These are phyloP conservation scores for Pandemis corylana DNA, from an alignment of 2,888 invertebrate species.

Conservation along the genomic window DNA sequence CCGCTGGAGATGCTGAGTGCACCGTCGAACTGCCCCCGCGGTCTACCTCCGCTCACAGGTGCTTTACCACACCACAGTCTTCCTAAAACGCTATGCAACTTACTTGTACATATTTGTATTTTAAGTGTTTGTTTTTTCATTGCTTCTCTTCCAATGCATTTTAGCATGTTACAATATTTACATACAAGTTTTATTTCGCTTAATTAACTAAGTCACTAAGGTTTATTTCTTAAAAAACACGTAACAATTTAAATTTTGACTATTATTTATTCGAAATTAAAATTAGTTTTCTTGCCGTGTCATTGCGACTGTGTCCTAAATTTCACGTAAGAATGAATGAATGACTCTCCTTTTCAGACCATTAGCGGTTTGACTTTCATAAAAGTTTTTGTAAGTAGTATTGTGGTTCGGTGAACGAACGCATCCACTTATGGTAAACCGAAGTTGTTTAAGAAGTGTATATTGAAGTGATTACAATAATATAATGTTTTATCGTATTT, in stretches of 20 bases:
- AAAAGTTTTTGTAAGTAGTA: slow-evolving; percentile 5
- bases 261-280: background rate
- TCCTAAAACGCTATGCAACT: background rate
- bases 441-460: background rate
- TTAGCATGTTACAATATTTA: too few relatives aligned
- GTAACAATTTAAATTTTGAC: background rate
- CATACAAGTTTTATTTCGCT: too few relatives aligned
- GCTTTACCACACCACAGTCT: slow-evolving; percentile 36
- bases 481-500: background rate
- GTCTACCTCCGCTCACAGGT: slow-evolving; percentile 74
- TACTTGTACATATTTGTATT: background rate
- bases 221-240: background rate
- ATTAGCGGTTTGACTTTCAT: slow-evolving; percentile 21
- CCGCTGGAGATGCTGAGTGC: slow-evolving; percentile 73
- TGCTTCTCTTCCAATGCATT: too few relatives aligned
- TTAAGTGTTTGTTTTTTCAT: background rate
- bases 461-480: background rate
- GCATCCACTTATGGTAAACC: slow-evolving; percentile 1
- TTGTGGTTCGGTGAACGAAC: slow-evolving; percentile 13
- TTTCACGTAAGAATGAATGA: slow-evolving; percentile 11
- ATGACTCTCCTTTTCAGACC: slow-evolving; percentile 4
- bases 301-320: slow-evolving; percentile 13
- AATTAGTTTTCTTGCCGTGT: background rate
- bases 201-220: too few relatives aligned
- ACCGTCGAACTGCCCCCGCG: slow-evolving; percentile 57